Evolutionary conservation across 2,113 vertebrate genomes (phyloP), one percentile per base, ranked within the genome.

Genomic region (Hyaena hyaena): DNA sequence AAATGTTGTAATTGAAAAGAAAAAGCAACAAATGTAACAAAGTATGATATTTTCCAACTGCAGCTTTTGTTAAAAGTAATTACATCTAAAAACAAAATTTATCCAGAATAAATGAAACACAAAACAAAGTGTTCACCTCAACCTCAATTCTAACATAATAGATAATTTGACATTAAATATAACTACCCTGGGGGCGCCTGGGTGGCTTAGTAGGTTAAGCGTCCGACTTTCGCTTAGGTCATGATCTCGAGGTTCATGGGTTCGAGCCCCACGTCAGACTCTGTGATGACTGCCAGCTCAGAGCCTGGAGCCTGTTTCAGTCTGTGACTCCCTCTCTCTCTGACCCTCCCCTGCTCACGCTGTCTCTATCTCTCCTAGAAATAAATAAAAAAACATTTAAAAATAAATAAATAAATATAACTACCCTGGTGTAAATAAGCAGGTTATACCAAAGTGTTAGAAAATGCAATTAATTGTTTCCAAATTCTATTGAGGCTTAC

Each of bases 401-500:
- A n/a, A n/a, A n/a, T n/a, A n/a, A n/a, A n/a, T n/a, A n/a, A n/a
- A n/a, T 65, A 80, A 77, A 66, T 77, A 53, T 19, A 95, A 48
- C n/a, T 48, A 14, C 16, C 50, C 10, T 10, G 63, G 15, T 24
- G 4, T 53, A 69, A n/a, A 86, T 39, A n/a, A 71, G 55, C 8
- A 61, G 3, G 12, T 35, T 33, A 94, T 26, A 69, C n/a, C 33
- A 43, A 79, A 73, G 28, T 81, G 15, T 96, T 96, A 93, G 35
- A 76, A 79, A 66, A 33, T 33, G 0, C 0, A 7, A 26, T 43
- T 63, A 92, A 69, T 50, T 39, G 16, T 26, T 96, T 71, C 43
- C 65, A 85, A 90, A 53, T 84, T 35, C 24, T 2, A 84, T 21
- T 71, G 82, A 81, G 39, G 16, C 98, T 99, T 98, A 99, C 99